Evolutionary conservation across 1,140 invertebrate genomes (phyloP).

Genomic region (Pseudomyrmex cubaensis): DNA sequence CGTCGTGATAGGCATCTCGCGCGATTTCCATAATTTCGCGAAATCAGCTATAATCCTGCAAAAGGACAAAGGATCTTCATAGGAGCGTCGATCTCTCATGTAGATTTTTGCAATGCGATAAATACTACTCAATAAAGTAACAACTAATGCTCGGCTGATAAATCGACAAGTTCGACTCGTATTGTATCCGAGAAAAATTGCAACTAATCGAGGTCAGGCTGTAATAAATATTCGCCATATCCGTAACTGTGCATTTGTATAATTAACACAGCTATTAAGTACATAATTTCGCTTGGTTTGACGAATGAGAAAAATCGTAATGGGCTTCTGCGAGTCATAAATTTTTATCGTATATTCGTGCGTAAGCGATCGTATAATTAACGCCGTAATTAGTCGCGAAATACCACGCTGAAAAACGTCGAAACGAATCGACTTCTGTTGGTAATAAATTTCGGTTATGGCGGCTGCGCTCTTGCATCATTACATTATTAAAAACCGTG

Average conservation of each 20-base stretch:
- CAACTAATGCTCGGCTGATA: not conserved
- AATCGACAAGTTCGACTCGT: not conserved
- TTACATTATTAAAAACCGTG: slow-evolving; percentile 37
- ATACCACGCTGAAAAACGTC: slow-evolving; percentile 32
- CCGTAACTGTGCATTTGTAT: slow-evolving; percentile 49
- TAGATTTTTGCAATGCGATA: slow-evolving; percentile 39
- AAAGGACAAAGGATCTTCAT: slow-evolving; percentile 33
- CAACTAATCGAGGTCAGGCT: slow-evolving; percentile 36
- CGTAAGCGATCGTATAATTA: slow-evolving; percentile 44
- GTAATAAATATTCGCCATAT: slow-evolving; percentile 53
- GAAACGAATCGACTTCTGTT: slow-evolving; percentile 43
- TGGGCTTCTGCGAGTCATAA: slow-evolving; percentile 33
- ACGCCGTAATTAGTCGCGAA: slow-evolving; percentile 44
- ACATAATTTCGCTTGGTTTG: slow-evolving; percentile 27
- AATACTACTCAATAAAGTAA: not conserved
- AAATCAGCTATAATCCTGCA: slow-evolving; percentile 31
- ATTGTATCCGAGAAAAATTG: slow-evolving; percentile 27
- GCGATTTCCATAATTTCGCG: slow-evolving; percentile 55
- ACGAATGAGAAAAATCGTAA: slow-evolving; percentile 32
- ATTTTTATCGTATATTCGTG: slow-evolving; percentile 26
- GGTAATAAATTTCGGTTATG: slow-evolving; percentile 40
- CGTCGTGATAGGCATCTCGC: slow-evolving; percentile 35
- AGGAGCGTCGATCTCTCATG: not conserved
- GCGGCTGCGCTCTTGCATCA: slow-evolving; percentile 17
- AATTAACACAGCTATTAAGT: slow-evolving; percentile 50